Conservation (phyloP, 2,113 vertebrate genomes). For the Grantiella picta region DNA sequence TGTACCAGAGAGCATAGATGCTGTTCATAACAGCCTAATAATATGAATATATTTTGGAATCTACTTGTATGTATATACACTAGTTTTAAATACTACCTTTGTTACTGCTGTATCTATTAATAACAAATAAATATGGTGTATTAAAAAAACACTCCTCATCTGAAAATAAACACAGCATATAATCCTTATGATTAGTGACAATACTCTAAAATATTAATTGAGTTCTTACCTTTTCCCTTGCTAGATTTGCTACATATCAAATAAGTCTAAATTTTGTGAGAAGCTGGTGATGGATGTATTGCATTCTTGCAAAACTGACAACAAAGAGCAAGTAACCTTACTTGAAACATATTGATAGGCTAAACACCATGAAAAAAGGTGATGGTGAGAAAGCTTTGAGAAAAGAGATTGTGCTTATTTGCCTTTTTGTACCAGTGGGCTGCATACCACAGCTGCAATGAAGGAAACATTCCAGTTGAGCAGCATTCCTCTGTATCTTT, state of each 20-base stretch:
- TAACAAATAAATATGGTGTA: neutral
- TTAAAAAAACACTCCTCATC: neutral
- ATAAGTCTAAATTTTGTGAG: neutral
- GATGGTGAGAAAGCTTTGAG: neutral
- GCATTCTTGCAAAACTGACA: neutral
- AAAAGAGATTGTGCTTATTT: neutral
- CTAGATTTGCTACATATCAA: neutral
- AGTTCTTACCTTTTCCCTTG: neutral
- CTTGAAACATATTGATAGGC: neutral
- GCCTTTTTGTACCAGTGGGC: neutral
- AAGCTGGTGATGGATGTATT: neutral
- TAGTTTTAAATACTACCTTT: neutral
- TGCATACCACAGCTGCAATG: neutral
- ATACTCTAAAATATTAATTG: neutral
- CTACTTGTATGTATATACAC: neutral
- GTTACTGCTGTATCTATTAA: neutral
- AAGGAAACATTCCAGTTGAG: constrained; percentile 42
- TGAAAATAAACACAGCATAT: neutral
- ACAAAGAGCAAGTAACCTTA: neutral
- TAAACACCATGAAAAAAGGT: neutral
- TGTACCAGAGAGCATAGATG: neutral
- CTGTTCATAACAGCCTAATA: neutral
- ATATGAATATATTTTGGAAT: neutral
- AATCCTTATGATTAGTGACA: neutral
- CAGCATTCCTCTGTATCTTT: constrained; percentile 42